A percentile compares a stretch with the other conserved stretches of the same genome.
Evolutionary conservation across 2,113 vertebrate genomes (phyloP).

Genomic region (Delphinus delphis): DNA sequence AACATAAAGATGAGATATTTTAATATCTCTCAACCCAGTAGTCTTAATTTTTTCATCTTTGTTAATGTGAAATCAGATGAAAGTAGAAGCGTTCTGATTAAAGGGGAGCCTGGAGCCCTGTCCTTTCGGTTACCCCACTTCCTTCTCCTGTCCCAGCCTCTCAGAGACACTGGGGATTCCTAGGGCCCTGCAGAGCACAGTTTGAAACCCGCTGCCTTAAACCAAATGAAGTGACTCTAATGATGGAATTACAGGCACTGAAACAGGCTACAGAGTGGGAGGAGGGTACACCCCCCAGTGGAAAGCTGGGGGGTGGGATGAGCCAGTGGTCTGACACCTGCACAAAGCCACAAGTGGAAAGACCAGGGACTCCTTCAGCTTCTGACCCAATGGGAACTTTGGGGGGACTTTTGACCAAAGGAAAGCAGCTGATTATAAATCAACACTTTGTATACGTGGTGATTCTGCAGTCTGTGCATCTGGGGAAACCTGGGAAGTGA

Average conservation of each 20-base stretch:
- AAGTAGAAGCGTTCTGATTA: not conserved
- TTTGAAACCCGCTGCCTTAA: not conserved
- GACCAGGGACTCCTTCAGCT: not conserved
- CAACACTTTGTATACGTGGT: not conserved
- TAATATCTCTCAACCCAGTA: not conserved
- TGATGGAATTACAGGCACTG: not conserved
- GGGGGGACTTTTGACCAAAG: conserved; percentile 59
- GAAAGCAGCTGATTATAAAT: conserved; percentile 24
- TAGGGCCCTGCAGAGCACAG: not conserved
- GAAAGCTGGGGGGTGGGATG: accelerated
- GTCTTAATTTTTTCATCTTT: not conserved
- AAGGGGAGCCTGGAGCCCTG: not conserved
- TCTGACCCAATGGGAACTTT: conserved; percentile 24
- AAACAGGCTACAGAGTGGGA: not conserved
- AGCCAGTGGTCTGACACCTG: not conserved
- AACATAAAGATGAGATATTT: not conserved
- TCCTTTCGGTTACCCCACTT: not conserved
- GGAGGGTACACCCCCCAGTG: too few species aligned
- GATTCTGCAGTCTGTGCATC: not conserved
- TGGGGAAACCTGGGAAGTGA: not conserved
- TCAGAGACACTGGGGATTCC: not conserved
- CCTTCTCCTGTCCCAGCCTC: not conserved
- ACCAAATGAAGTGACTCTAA: not conserved
- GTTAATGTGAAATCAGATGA: not conserved
- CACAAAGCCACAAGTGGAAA: conserved; percentile 1